phyloP scores from a whole-genome alignment of 1,140 invertebrate genomes.

The Cecropterus lyciades region DNA sequence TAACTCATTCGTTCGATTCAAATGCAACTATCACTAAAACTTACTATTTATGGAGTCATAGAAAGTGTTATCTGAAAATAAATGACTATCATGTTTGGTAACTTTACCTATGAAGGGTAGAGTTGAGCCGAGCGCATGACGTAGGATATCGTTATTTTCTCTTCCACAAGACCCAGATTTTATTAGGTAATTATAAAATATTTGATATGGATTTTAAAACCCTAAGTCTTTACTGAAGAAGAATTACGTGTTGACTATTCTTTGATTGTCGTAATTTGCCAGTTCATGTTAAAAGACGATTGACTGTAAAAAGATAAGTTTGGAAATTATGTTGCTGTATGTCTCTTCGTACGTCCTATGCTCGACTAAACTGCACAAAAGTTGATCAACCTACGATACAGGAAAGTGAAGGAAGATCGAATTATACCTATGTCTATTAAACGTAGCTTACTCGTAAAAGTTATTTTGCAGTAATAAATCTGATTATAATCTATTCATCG shows the following conservation, averaged over 20 bases:
- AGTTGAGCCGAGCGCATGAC: conserved; percentile 20
- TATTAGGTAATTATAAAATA: too few relatives aligned
- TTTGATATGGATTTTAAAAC: too few relatives aligned
- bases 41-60: conserved; percentile 52
- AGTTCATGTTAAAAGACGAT: too few relatives aligned
- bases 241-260: too few relatives aligned
- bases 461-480: conserved; percentile 46
- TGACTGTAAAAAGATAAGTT: too few relatives aligned
- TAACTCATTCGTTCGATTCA: conserved; percentile 60
- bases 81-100: conserved; percentile 66
- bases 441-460: conserved; percentile 66
- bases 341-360: not conserved
- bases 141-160: not conserved
- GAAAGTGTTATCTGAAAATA: conserved; percentile 70
- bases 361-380: not conserved
- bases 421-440: conserved; percentile 58
- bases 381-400: conserved; percentile 5
- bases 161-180: too few relatives aligned
- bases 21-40: conserved; percentile 61
- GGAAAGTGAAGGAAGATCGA: conserved; percentile 50
- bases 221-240: too few relatives aligned
- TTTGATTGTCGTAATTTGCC: too few relatives aligned
- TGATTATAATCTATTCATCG: conserved; percentile 49
- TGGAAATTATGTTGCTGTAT: too few relatives aligned
- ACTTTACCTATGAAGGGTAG: conserved; percentile 44